A percentile compares a stretch with the other conserved stretches of the same genome.
Evolutionary conservation across 2,888 invertebrate species (phyloP).

Genomic region (Nymphalis urticae): DNA sequence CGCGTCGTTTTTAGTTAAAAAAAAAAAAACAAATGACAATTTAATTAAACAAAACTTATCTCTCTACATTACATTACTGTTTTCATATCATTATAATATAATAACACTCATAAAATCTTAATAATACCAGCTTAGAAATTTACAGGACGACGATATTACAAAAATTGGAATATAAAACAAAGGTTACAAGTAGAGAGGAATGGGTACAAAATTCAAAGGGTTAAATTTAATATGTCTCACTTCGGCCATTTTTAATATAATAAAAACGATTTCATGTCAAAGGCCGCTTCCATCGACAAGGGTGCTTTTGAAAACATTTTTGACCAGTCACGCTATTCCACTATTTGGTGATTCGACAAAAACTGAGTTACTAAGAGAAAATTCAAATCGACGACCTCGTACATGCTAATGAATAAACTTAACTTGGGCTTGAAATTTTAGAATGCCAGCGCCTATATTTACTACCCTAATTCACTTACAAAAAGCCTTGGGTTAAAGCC

Average conservation of each 20-base stretch:
- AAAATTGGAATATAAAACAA: neutral
- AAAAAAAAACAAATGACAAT: too few species aligned
- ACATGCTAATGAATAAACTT: conserved; percentile 10
- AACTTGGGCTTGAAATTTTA: neutral
- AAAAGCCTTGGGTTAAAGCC: neutral
- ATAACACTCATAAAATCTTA: too few species aligned
- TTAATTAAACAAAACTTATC: too few species aligned
- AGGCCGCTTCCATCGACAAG: neutral
- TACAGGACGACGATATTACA: neutral
- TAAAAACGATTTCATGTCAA: conserved; percentile 5
- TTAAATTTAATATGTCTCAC: neutral
- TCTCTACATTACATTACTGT: too few species aligned
- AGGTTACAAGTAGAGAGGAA: neutral
- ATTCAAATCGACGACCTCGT: neutral
- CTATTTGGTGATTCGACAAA: conserved; percentile 9
- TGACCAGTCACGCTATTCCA: conserved; percentile 5
- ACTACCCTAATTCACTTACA: neutral
- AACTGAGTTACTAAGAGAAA: conserved; percentile 3
- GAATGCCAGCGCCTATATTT: neutral
- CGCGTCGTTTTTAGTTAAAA: too few species aligned
- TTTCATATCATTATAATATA: too few species aligned
- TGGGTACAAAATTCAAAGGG: neutral
- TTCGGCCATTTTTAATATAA: neutral
- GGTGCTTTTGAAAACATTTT: conserved; percentile 4
- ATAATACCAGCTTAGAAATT: too few species aligned